phyloP scores from a whole-genome alignment of 2,797 vertebrate species.

The Zenarchopterus dispar region DNA sequence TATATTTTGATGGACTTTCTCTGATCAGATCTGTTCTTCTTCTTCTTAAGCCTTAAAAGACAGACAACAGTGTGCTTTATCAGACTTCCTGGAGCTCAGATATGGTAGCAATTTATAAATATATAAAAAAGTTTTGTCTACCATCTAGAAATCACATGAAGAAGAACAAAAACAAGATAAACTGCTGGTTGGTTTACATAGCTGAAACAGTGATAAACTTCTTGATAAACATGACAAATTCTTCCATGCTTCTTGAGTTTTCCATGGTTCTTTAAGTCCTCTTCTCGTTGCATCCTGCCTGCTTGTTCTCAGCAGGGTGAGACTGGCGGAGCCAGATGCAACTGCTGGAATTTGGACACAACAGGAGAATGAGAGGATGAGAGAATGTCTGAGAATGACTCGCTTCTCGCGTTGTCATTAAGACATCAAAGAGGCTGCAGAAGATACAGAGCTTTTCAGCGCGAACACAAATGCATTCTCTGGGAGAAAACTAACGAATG shows the following conservation, averaged over 20 bases:
- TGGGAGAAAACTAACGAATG: constrained; percentile 54
- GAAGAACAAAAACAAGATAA: constrained; percentile 45
- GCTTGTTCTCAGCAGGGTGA: constrained; percentile 27
- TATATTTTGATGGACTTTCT: too few species aligned
- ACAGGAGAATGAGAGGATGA: constrained; percentile 25
- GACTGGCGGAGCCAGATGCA: constrained; percentile 55
- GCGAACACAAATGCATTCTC: constrained; percentile 54
- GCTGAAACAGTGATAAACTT: constrained; percentile 37
- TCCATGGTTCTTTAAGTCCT: constrained; percentile 13
- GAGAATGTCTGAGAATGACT: constrained; percentile 46
- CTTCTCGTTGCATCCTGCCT: constrained; percentile 12
- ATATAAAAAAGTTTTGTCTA: constrained; percentile 40
- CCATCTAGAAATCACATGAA: constrained; percentile 13
- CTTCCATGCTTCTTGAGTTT: constrained; percentile 33
- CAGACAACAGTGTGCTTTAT: too few species aligned
- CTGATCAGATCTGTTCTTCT: too few species aligned
- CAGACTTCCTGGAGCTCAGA: constrained; percentile 23
- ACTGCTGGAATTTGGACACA: constrained; percentile 49
- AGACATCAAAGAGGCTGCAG: constrained; percentile 77
- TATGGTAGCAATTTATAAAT: constrained; percentile 12
- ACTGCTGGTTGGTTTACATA: constrained; percentile 19
- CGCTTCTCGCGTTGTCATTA: constrained; percentile 66
- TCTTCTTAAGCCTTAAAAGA: constrained; percentile 5
- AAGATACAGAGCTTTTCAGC: constrained; percentile 64
- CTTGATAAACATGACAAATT: constrained; percentile 50